These are phyloP conservation scores for Mastomys coucha DNA, from an alignment of 2,113 vertebrate species.

Conservation along the genomic window DNA sequence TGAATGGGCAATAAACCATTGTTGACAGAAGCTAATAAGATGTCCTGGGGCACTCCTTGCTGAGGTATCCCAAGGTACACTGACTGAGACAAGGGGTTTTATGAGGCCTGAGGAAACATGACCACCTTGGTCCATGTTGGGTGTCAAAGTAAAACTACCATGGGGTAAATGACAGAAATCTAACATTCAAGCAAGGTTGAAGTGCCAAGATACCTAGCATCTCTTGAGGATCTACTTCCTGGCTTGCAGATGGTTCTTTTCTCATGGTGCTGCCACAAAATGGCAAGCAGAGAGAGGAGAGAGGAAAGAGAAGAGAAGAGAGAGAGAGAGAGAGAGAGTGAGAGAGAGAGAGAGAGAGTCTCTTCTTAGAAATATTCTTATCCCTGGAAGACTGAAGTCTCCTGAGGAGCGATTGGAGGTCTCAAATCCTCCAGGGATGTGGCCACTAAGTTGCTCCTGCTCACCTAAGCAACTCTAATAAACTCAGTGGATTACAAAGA, in stretches of 20 bases:
- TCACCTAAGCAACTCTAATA: background rate
- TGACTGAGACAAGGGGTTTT: conserved; percentile 2
- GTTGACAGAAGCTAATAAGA: conserved; percentile 7
- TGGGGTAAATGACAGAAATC: background rate
- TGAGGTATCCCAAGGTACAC: background rate
- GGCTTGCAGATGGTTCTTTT: background rate
- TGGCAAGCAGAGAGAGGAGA: background rate
- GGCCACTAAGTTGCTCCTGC: too few relatives aligned
- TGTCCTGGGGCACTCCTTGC: background rate
- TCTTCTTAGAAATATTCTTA: background rate
- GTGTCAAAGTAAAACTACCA: background rate
- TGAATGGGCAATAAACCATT: background rate
- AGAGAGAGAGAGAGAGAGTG: too few relatives aligned
- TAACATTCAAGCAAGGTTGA: background rate
- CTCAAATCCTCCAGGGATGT: too few relatives aligned
- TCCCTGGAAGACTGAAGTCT: background rate
- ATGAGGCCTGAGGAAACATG: background rate
- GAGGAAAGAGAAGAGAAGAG: too few relatives aligned
- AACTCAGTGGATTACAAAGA: background rate
- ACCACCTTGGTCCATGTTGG: background rate
- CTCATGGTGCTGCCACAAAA: background rate
- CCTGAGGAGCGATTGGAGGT: background rate
- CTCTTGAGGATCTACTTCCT: background rate
- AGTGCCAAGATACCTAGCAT: background rate
- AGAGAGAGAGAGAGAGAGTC: too few relatives aligned